Percentiles rank a stretch among this genome's conserved stretches.
phyloP scores from a whole-genome alignment of 2,888 invertebrate genomes.

The Nasonovia ribisnigri region DNA sequence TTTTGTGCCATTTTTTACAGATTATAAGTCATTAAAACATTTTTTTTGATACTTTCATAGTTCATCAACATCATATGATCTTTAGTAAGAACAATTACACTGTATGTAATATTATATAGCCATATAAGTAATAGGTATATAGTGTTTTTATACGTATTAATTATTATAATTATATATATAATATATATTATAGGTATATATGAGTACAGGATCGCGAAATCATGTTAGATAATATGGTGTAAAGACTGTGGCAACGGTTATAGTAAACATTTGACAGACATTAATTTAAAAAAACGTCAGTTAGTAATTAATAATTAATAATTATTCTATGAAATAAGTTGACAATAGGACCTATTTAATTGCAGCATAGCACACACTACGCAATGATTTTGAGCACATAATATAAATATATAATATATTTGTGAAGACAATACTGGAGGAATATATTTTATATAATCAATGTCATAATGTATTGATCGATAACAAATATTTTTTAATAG shows the following conservation, averaged over 20 bases:
- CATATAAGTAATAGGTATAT: no score
- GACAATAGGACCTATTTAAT: slow-evolving; percentile 10
- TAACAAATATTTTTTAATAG: neutral
- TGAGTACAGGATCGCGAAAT: neutral
- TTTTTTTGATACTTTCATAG: no score
- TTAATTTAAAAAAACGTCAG: neutral
- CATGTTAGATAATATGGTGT: neutral
- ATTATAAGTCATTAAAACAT: no score
- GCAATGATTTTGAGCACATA: neutral
- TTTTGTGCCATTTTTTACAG: no score
- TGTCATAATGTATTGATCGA: no score
- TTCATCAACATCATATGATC: no score
- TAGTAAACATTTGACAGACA: neutral
- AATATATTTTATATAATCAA: neutral
- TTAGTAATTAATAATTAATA: neutral
- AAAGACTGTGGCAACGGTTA: neutral
- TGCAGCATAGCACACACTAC: neutral
- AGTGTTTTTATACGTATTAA: no score
- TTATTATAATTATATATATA: no score
- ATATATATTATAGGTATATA: neutral
- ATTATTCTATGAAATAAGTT: neutral
- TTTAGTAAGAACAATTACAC: no score
- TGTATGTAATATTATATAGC: no score
- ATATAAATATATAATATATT: no score
- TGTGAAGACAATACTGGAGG: neutral